These are phyloP conservation scores for Menidia beryllina DNA, from an alignment of 2,113 vertebrate species.

Conservation along the genomic window DNA sequence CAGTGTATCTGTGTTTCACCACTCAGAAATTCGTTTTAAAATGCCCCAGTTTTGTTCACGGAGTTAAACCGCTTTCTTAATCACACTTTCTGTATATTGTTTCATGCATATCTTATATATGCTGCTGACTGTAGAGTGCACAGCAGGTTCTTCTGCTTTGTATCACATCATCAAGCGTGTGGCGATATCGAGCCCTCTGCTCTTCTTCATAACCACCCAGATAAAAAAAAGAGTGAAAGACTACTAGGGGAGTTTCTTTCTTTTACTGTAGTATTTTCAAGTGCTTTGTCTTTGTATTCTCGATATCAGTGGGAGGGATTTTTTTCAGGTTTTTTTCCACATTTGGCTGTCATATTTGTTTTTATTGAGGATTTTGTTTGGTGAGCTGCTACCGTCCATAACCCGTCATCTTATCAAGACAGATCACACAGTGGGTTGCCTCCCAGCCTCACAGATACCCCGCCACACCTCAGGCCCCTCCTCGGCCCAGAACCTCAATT, in stretches of 20 bases:
- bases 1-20: constrained; percentile 12
- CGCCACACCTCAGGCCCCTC: constrained; percentile 56
- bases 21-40: constrained; percentile 37
- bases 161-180: constrained; percentile 40
- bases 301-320: constrained; percentile 39
- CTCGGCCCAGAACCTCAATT: constrained; percentile 40
- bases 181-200: constrained; percentile 40
- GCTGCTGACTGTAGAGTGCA: constrained; percentile 24
- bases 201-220: constrained; percentile 37
- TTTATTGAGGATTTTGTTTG: constrained; percentile 72
- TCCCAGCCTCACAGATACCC: constrained; percentile 39
- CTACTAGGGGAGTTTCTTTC: constrained; percentile 29
- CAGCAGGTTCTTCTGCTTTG: constrained; percentile 32
- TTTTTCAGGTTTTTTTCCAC: constrained; percentile 27
- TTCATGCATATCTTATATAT: constrained; percentile 28
- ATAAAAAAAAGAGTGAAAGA: constrained; percentile 47
- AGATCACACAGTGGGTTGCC: constrained; percentile 57
- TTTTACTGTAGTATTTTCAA: constrained; percentile 37
- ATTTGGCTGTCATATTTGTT: constrained; percentile 75
- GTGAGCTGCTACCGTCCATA: constrained; percentile 66
- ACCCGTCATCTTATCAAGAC: constrained; percentile 64
- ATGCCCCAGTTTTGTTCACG: constrained; percentile 2
- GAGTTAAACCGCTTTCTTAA: constrained; percentile 24
- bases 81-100: constrained; percentile 32
- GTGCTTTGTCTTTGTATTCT: constrained; percentile 55